Conservation (phyloP, 2,888 invertebrate species). For the Oscheius myriophilus region DNA sequence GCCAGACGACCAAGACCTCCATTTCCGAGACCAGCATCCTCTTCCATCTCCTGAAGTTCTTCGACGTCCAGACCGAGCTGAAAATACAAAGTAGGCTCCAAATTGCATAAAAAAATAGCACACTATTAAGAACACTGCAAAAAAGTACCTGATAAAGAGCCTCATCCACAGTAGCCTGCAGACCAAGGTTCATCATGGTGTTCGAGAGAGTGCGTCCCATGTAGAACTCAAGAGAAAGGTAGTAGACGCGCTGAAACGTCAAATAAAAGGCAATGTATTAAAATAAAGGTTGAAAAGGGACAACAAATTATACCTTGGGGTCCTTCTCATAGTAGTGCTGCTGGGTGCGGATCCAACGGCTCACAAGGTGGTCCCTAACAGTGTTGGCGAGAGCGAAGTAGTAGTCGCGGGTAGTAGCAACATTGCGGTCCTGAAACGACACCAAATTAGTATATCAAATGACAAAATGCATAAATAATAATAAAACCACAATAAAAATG, state of each 20-base stretch:
- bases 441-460: neutral
- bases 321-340: constrained; percentile 99
- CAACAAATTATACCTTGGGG: constrained; percentile 94
- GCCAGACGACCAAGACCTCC: constrained; percentile 90
- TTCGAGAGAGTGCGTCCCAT: constrained; percentile 98
- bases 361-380: constrained; percentile 95
- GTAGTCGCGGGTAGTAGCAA: constrained; percentile 95
- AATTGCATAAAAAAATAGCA: neutral
- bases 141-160: constrained; percentile 81
- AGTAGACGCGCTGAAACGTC: constrained; percentile 87
- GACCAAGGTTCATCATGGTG: constrained; percentile 98
- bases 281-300: constrained; percentile 3
- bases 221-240: constrained; percentile 97
- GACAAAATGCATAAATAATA: neutral
- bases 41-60: constrained; percentile 94
- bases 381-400: constrained; percentile 97
- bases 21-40: constrained; percentile 97
- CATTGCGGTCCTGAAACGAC: constrained; percentile 91
- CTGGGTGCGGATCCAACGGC: constrained; percentile 98
- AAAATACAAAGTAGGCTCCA: too few species aligned
- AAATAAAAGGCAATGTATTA: too few species aligned
- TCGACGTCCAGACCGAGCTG: constrained; percentile 94
- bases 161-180: constrained; percentile 93
- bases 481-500: neutral
- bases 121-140: too few species aligned